phyloP scores from a whole-genome alignment of 1,140 invertebrate species.

The Heliconius eleuchia region DNA sequence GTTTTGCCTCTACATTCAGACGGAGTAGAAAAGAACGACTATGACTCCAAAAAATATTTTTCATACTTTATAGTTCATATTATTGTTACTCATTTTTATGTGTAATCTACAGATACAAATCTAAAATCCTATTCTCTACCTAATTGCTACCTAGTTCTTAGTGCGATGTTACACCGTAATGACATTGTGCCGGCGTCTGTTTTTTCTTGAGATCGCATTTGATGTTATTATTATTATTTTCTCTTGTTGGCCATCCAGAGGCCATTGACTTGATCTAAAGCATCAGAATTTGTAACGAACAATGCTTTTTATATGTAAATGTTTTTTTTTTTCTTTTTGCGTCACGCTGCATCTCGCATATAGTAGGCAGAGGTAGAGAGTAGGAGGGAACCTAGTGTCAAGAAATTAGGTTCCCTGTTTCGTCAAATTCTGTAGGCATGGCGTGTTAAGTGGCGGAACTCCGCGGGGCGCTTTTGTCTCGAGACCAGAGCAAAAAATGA shows the following conservation, averaged over 20 bases:
- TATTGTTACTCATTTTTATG: background rate
- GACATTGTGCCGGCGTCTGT: conserved; percentile 71
- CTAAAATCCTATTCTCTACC: background rate
- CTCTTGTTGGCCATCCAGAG: conserved; percentile 62
- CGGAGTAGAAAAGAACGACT: too few species aligned
- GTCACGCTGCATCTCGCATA: too few species aligned
- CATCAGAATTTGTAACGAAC: conserved; percentile 8
- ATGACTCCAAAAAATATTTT: too few species aligned
- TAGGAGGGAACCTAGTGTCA: too few species aligned
- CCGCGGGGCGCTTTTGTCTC: too few species aligned
- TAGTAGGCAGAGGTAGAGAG: too few species aligned
- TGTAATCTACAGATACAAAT: background rate
- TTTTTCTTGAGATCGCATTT: conserved; percentile 76
- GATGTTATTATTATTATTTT: conserved; percentile 79
- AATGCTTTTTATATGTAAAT: background rate
- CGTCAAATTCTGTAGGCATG: too few species aligned
- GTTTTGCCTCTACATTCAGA: too few species aligned
- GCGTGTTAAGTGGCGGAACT: too few species aligned
- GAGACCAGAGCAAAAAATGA: too few species aligned
- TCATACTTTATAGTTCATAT: background rate
- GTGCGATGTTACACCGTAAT: conserved; percentile 64
- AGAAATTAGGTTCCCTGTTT: too few species aligned
- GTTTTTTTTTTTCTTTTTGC: background rate
- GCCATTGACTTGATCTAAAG: conserved; percentile 53
- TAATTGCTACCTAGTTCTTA: conserved; percentile 52